These are phyloP conservation scores for Ispidina lecontei DNA, from an alignment of 2,797 vertebrate species.

Conservation along the genomic window DNA sequence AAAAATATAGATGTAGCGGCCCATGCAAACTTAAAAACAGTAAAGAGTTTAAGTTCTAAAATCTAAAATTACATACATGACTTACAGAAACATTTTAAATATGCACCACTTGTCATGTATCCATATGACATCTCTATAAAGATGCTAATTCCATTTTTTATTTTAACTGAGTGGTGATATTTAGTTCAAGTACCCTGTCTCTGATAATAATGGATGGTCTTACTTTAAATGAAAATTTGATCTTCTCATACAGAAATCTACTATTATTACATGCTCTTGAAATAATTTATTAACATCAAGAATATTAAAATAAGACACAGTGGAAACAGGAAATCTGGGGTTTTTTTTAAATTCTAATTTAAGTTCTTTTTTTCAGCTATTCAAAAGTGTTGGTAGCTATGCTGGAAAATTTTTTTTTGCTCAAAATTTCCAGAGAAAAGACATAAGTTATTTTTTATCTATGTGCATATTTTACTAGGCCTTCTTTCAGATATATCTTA, in stretches of 20 bases:
- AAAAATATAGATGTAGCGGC: conserved; percentile 8
- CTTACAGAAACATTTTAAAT: conserved; percentile 18
- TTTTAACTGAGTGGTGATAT: conserved; percentile 75
- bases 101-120: conserved; percentile 39
- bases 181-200: conserved; percentile 68
- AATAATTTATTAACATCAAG: conserved; percentile 75
- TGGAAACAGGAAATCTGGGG: not conserved
- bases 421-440: not conserved
- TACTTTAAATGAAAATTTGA: conserved; percentile 73
- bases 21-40: not conserved
- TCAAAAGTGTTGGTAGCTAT: conserved; percentile 20
- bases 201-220: conserved; percentile 75
- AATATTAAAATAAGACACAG: conserved; percentile 68
- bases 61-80: not conserved
- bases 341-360: not conserved
- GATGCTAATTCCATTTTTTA: conserved; percentile 72
- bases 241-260: conserved; percentile 70
- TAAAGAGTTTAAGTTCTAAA: conserved; percentile 19
- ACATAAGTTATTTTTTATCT: not conserved
- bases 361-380: conserved; percentile 25
- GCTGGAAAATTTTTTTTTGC: not conserved
- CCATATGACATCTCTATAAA: conserved; percentile 69
- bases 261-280: conserved; percentile 65
- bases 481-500: not conserved
- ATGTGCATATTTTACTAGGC: not conserved